Evolutionary conservation across 2,888 invertebrate species (phyloP).

Genomic region (Andrena dorsata): DNA sequence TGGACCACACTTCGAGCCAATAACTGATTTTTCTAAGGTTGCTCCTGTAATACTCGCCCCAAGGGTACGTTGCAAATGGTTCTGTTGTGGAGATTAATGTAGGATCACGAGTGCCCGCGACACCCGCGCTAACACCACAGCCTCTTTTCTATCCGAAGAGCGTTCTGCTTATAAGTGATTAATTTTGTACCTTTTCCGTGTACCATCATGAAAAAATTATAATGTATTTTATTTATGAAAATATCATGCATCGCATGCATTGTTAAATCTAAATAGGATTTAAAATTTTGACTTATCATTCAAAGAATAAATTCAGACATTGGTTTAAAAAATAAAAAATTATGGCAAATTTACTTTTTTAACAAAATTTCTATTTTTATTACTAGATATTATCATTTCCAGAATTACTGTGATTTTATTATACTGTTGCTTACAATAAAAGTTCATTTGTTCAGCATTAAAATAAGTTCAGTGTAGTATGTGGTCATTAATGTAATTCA

Average conservation of each 20-base stretch:
- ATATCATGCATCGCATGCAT: neutral
- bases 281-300: no score
- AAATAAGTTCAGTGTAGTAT: no score
- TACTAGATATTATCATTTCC: no score
- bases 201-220: neutral
- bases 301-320: no score
- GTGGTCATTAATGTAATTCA: neutral
- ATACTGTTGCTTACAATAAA: no score
- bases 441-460: no score
- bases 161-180: slow-evolving; percentile 14
- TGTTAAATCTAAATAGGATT: no score
- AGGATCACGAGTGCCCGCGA: slow-evolving; percentile 64
- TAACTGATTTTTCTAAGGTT: slow-evolving; percentile 70
- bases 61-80: slow-evolving; percentile 61
- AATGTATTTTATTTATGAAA: neutral
- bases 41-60: slow-evolving; percentile 64
- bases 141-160: slow-evolving; percentile 19
- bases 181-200: neutral
- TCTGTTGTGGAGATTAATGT: slow-evolving; percentile 69
- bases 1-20: slow-evolving; percentile 49
- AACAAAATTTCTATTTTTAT: no score
- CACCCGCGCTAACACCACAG: slow-evolving; percentile 25
- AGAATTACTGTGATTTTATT: no score
- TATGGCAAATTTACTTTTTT: no score
- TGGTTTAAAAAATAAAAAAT: no score